phyloP scores from a whole-genome alignment of 2,113 vertebrate species.

The Cnemophilus loriae region DNA sequence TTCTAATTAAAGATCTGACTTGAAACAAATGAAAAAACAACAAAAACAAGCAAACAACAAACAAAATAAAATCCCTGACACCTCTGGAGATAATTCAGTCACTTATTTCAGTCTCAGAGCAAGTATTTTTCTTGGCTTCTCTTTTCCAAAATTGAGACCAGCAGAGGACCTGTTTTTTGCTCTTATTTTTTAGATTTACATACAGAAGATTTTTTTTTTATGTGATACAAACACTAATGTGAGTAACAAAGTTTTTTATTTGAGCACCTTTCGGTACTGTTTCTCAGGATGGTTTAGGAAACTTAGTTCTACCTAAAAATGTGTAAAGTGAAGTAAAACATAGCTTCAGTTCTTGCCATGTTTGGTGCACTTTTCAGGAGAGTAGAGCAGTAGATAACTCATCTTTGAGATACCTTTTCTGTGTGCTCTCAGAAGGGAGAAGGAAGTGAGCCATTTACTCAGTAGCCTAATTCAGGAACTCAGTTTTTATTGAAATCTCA shows the following conservation, averaged over 20 bases:
- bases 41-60: not conserved
- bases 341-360: not conserved
- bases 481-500: not conserved
- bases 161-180: not conserved
- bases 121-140: not conserved
- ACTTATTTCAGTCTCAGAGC: not conserved
- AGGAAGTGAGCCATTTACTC: not conserved
- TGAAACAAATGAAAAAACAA: not conserved
- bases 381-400: not conserved
- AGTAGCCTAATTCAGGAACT: not conserved
- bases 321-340: not conserved
- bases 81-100: not conserved
- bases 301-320: not conserved
- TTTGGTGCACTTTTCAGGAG: not conserved
- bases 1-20: not conserved
- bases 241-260: not conserved
- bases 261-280: not conserved
- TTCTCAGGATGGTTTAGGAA: not conserved
- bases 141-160: not conserved
- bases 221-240: not conserved
- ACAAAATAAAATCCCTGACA: not conserved
- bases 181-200: not conserved
- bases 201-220: not conserved
- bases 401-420: not conserved
- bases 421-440: not conserved